Percentiles rank a stretch among this genome's conserved stretches.
Evolutionary conservation across 2,113 vertebrate species (phyloP).

Genomic region (Poeciliopsis prolifica): DNA sequence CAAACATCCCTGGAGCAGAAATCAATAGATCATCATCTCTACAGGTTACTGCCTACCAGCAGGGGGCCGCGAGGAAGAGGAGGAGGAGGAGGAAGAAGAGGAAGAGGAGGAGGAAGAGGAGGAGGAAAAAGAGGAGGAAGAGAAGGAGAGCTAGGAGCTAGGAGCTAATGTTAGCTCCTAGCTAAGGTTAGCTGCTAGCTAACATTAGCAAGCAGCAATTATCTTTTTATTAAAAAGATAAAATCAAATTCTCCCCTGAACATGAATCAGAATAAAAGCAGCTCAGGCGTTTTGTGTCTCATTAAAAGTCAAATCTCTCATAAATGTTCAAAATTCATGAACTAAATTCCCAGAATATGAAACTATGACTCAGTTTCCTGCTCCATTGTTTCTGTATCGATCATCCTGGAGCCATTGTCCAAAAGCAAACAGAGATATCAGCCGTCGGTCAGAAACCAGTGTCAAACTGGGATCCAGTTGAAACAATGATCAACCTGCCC

Average conservation of each 20-base stretch:
- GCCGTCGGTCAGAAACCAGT: conserved; percentile 21
- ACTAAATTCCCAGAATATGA: too few species aligned
- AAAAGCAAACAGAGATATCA: conserved; percentile 12
- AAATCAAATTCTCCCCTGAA: too few species aligned
- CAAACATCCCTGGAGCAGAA: conserved; percentile 64
- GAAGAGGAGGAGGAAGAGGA: neutral
- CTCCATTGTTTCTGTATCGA: neutral
- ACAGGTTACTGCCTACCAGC: conserved; percentile 60
- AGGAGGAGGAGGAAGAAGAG: neutral
- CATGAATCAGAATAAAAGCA: too few species aligned
- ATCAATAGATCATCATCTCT: conserved; percentile 75
- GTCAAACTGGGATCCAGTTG: conserved; percentile 21
- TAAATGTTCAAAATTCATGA: too few species aligned
- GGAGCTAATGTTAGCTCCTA: too few species aligned
- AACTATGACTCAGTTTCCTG: too few species aligned
- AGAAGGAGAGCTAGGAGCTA: too few species aligned
- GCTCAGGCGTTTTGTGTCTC: too few species aligned
- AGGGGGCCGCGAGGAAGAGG: neutral
- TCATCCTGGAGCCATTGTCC: conserved; percentile 45
- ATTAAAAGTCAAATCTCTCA: too few species aligned
- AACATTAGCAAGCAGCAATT: too few species aligned
- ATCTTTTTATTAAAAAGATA: too few species aligned
- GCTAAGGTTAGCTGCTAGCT: too few species aligned
- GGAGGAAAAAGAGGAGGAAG: neutral
- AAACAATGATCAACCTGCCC: conserved; percentile 57